Percentiles rank a stretch among this genome's conserved stretches.
Conservation (phyloP, 2,113 vertebrate genomes). For the Toxostoma redivivum region DNA sequence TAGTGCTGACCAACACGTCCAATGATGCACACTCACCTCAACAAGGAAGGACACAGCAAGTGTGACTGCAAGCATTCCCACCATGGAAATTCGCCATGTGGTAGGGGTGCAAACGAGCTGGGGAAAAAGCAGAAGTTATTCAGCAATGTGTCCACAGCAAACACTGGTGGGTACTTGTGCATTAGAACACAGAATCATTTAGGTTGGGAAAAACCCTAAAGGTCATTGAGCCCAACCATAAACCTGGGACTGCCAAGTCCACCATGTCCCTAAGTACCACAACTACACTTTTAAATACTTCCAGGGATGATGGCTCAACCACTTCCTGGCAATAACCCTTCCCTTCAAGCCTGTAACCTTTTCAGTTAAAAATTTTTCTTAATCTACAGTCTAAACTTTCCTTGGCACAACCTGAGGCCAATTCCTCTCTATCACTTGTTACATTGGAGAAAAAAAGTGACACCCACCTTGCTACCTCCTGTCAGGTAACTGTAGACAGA, state of each 20-base stretch:
- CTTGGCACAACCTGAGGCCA: background rate
- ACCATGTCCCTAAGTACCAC: background rate
- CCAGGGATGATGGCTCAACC: background rate
- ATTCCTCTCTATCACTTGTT: background rate
- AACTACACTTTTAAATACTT: background rate
- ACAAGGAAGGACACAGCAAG: constrained; percentile 62
- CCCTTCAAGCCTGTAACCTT: background rate
- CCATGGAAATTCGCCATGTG: constrained; percentile 67
- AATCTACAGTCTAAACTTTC: background rate
- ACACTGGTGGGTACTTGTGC: background rate
- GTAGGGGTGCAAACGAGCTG: constrained; percentile 74
- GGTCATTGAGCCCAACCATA: accelerated
- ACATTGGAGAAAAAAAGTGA: background rate
- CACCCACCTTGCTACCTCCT: background rate
- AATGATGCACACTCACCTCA: constrained; percentile 59
- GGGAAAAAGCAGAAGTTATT: background rate
- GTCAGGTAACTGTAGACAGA: background rate
- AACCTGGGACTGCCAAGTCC: background rate
- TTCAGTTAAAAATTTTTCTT: background rate
- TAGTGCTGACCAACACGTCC: background rate
- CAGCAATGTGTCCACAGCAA: background rate
- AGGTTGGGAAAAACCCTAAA: background rate
- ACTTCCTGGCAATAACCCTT: background rate
- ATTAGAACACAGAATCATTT: background rate
- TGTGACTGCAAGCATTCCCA: constrained; percentile 68